phyloP scores from a whole-genome alignment of 2,113 vertebrate genomes.

The Apistogramma diplotaenia region DNA sequence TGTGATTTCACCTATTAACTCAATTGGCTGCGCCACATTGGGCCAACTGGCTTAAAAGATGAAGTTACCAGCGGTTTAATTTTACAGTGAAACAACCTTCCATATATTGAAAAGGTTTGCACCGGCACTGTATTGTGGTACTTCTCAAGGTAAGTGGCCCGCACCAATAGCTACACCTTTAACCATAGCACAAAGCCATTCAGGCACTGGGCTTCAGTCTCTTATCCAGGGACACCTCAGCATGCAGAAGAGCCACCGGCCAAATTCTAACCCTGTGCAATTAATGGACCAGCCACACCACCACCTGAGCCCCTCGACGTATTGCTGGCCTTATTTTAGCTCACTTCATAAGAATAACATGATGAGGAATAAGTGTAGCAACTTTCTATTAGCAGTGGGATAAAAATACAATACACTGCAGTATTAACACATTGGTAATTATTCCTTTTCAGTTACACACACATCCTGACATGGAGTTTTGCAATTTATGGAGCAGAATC shows the following conservation, averaged over 20 bases:
- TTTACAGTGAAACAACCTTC: not conserved
- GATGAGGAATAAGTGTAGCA: not conserved
- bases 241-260: too few relatives aligned
- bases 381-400: not conserved
- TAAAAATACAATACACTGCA: not conserved
- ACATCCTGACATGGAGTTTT: not conserved
- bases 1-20: slow-evolving; percentile 41
- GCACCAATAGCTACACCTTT: not conserved
- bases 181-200: not conserved
- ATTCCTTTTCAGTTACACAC: not conserved
- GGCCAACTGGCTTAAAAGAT: slow-evolving; percentile 42
- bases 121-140: not conserved
- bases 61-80: not conserved
- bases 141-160: not conserved
- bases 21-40: slow-evolving; percentile 21
- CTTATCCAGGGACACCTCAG: not conserved
- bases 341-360: not conserved
- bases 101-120: not conserved
- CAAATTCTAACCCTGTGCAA: not conserved
- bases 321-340: not conserved
- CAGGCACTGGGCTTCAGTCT: not conserved
- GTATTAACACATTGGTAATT: not conserved
- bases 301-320: not conserved
- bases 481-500: rapidly evolving
- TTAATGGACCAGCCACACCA: not conserved